Conservation (phyloP, 2,888 invertebrate genomes). For the Strigamia crassipes region DNA sequence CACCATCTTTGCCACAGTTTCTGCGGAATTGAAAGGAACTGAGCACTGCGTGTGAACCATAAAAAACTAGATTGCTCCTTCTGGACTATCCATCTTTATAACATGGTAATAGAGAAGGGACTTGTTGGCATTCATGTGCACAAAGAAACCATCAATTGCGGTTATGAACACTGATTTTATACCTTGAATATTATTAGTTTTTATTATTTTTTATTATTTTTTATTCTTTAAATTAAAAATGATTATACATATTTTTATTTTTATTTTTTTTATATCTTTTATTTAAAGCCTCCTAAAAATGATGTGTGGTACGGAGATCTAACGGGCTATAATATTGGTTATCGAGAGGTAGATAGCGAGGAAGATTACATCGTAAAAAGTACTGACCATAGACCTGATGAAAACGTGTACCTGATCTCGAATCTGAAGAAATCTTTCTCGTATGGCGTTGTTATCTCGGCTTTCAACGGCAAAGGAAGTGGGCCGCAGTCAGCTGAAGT, state of each 20-base stretch:
- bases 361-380: constrained; percentile 51
- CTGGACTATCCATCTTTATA: constrained; percentile 38
- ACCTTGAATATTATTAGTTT: constrained; percentile 3
- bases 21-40: constrained; percentile 35
- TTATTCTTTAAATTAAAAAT: neutral
- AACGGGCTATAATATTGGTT: constrained; percentile 61
- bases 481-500: constrained; percentile 53
- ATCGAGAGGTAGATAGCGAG: constrained; percentile 52
- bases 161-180: neutral
- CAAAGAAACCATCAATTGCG: neutral
- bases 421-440: constrained; percentile 54
- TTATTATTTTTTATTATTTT: constrained; percentile 26
- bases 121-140: constrained; percentile 38
- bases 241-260: neutral
- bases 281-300: constrained; percentile 55
- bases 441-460: constrained; percentile 54
- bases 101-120: constrained; percentile 32
- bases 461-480: constrained; percentile 54
- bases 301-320: constrained; percentile 58
- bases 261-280: constrained; percentile 5
- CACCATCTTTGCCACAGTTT: constrained; percentile 40
- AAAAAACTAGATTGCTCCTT: constrained; percentile 40
- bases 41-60: constrained; percentile 32
- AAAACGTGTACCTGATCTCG: constrained; percentile 54
- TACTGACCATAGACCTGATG: constrained; percentile 51